Evolutionary conservation across 1,140 invertebrate species (phyloP).

Genomic region (Thaumetopoea pityocampa): DNA sequence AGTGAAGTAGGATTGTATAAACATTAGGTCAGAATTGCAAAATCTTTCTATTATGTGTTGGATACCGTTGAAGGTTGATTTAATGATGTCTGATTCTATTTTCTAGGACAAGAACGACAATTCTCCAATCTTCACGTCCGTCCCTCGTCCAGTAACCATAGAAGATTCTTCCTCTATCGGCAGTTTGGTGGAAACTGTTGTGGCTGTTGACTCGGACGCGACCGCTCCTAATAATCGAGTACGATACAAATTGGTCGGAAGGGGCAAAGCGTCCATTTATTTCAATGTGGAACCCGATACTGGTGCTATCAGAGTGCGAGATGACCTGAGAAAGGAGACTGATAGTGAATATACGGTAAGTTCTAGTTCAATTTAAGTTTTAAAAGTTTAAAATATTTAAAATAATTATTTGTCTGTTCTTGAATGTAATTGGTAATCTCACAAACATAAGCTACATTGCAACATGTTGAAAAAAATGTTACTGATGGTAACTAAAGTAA

Average conservation of each 20-base stretch:
- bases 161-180: constrained; percentile 90
- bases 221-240: constrained; percentile 89
- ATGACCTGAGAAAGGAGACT: constrained; percentile 89
- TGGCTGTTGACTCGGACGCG: constrained; percentile 88
- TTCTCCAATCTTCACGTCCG: constrained; percentile 88
- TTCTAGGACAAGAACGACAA: constrained; percentile 88
- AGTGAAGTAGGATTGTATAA: no score
- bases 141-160: constrained; percentile 87
- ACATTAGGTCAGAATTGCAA: no score
- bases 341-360: constrained; percentile 87
- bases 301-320: constrained; percentile 85
- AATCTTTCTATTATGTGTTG: neutral
- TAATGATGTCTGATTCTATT: constrained; percentile 16
- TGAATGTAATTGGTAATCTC: no score
- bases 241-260: constrained; percentile 86
- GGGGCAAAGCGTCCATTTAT: constrained; percentile 87
- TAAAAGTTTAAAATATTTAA: no score
- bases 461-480: no score
- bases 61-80: neutral
- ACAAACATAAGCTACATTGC: no score
- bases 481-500: no score
- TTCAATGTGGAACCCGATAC: constrained; percentile 92
- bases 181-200: constrained; percentile 84
- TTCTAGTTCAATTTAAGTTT: no score
- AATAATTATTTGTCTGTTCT: no score